A percentile compares a stretch with the other conserved stretches of the same genome.
These are phyloP conservation scores for Sorex fumeus DNA, from an alignment of 2,113 vertebrate genomes.

Conservation along the genomic window DNA sequence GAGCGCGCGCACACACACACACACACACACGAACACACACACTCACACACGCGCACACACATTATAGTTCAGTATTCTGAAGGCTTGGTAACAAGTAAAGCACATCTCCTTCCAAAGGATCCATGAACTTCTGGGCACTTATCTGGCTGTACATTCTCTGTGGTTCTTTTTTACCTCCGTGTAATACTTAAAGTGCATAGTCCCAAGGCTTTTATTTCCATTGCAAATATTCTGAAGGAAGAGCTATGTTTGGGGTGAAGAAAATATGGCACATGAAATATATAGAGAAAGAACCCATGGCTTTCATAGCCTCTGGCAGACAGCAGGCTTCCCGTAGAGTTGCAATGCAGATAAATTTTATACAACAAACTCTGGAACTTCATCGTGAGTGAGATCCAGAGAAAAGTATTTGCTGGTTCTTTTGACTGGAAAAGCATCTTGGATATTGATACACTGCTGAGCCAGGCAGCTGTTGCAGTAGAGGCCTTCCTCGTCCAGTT, in stretches of 20 bases:
- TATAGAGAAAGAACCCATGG: slow-evolving; percentile 49
- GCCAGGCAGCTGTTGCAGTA: slow-evolving; percentile 93
- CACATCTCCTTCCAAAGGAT: slow-evolving; percentile 16
- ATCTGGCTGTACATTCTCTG: slow-evolving; percentile 51
- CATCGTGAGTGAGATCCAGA: slow-evolving; percentile 96
- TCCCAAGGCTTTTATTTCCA: slow-evolving; percentile 76
- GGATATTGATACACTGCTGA: slow-evolving; percentile 94
- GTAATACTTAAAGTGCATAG: slow-evolving; percentile 71
- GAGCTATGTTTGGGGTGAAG: slow-evolving; percentile 60
- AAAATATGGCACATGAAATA: slow-evolving; percentile 75
- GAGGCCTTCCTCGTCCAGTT: slow-evolving; percentile 92
- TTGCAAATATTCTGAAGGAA: slow-evolving; percentile 72
- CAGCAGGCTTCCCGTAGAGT: slow-evolving; percentile 44
- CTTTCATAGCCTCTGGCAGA: slow-evolving; percentile 35
- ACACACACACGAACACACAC: too few species aligned
- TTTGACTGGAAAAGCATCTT: slow-evolving; percentile 93
- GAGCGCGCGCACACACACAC: neutral
- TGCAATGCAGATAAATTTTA: slow-evolving; percentile 82
- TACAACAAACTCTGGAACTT: slow-evolving; percentile 98
- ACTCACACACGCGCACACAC: too few species aligned
- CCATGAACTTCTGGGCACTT: neutral
- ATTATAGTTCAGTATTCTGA: neutral
- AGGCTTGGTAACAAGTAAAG: slow-evolving; percentile 52
- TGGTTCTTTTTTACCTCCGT: neutral
- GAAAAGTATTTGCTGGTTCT: slow-evolving; percentile 99